Evolutionary conservation across 2,888 invertebrate genomes (phyloP), one percentile per base, ranked within the genome.

Genomic region (Aleiodes testaceus): DNA sequence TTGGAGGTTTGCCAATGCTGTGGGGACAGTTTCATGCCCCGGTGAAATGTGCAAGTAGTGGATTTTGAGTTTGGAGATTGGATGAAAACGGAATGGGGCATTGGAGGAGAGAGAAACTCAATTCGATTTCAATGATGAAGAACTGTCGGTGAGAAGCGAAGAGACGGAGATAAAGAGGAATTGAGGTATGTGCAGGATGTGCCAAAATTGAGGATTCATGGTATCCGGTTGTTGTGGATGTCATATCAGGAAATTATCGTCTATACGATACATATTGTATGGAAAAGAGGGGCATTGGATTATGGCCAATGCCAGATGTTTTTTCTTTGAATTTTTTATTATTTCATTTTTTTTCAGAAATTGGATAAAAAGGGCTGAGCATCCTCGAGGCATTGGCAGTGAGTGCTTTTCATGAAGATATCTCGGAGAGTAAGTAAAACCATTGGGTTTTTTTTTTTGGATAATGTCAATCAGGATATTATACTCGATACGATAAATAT

Each of bases 1-100:
- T 70, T 70, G 70, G 70, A 66, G 55, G 36, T 70, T 70, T 70
- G 70, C 70, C 70, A 70, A 55, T 66, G 47, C 36, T 49, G 59
- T 55, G 52, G 45, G 47, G 59, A 70, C 47, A 65, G 55, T 45
- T 45, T 59, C 18, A 22, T 47, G 26, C 20, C 26, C 45, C 44
- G 45, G 53, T 52, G 52, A 14, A 63, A 69, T 63, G 63, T 45
- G 45, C 63, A 63, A 63, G 63, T 63, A 45, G 63, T 59, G 59
- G 59, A 59, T 59, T 59, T 59, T 59, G 59, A 59, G 59, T 59
- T 59, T 59, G 42, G 59, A 59, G 59, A 59, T 59, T 59, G 59
- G 36, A 42, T 59, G 36, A 26, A 16, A 11, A 36, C 22, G 26
- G 26, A 26, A 18, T 11, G 49, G 50, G 12, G 49, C n/a, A n/a